phyloP scores from a whole-genome alignment of 2,888 invertebrate species.

The Archips crataeganus region DNA sequence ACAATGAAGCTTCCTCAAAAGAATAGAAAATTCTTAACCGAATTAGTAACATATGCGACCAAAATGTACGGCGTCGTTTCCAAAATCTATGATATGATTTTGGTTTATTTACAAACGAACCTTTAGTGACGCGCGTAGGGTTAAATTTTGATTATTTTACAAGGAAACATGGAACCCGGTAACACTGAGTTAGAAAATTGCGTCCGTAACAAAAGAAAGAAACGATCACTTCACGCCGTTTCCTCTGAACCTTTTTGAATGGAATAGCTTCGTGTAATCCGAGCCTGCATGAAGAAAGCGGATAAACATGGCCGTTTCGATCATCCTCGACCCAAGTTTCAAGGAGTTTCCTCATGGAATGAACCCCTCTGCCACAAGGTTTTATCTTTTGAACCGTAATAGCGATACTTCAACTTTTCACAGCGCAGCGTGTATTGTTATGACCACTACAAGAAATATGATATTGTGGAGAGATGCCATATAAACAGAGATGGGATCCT shows the following conservation, averaged over 20 bases:
- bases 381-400: too few species aligned
- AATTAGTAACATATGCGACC: neutral
- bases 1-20: neutral
- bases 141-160: neutral
- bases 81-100: neutral
- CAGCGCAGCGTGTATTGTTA: too few species aligned
- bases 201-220: neutral
- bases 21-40: neutral
- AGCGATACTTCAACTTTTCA: too few species aligned
- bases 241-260: conserved; percentile 6
- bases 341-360: neutral
- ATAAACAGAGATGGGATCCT: too few species aligned
- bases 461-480: too few species aligned
- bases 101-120: neutral
- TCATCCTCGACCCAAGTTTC: neutral
- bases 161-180: neutral
- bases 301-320: conserved; percentile 9
- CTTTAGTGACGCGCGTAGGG: neutral
- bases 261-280: conserved; percentile 14
- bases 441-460: too few species aligned
- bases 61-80: neutral
- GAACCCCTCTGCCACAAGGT: too few species aligned
- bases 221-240: neutral
- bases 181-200: neutral
- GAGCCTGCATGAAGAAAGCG: neutral